These are phyloP conservation scores for Aramus guarauna DNA, from an alignment of 2,113 vertebrate species.

Conservation along the genomic window DNA sequence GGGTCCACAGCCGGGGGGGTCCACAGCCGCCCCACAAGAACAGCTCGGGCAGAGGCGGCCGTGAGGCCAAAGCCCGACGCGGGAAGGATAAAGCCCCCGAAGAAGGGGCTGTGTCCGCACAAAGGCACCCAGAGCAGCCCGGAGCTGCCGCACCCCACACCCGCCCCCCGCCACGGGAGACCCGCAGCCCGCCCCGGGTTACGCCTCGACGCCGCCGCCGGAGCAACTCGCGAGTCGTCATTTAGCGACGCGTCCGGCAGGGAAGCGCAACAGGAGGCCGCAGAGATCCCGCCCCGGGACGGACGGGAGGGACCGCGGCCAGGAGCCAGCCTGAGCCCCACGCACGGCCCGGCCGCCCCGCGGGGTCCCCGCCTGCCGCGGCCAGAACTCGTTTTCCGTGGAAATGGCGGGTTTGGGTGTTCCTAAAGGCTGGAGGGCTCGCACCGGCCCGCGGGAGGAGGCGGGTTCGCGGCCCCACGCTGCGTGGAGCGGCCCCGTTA, in stretches of 20 bases:
- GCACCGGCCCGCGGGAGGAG: neutral
- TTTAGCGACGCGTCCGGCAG: too few relatives aligned
- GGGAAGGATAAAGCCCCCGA: fast-evolving
- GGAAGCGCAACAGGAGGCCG: neutral
- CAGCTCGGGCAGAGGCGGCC: neutral
- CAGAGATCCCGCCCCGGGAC: neutral
- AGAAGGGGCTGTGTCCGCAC: too few relatives aligned
- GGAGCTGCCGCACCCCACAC: too few relatives aligned
- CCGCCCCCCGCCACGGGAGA: too few relatives aligned
- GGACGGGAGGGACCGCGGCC: neutral
- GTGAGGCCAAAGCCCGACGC: fast-evolving
- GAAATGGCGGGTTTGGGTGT: too few relatives aligned
- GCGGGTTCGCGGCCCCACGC: neutral
- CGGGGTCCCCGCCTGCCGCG: neutral
- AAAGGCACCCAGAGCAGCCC: too few relatives aligned
- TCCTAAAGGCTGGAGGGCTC: neutral
- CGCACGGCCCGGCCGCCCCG: neutral
- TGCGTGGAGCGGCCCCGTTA: neutral
- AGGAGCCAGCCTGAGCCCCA: neutral
- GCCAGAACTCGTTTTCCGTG: neutral
- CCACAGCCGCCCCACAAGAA: fast-evolving
- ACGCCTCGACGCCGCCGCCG: too few relatives aligned
- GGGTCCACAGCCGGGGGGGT: too few relatives aligned
- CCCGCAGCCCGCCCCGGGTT: too few relatives aligned
- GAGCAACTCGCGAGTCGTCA: too few relatives aligned